Percentiles rank a stretch among this genome's conserved stretches.
phyloP scores from a whole-genome alignment of 2,113 vertebrate genomes.

The Alectura lathami region DNA sequence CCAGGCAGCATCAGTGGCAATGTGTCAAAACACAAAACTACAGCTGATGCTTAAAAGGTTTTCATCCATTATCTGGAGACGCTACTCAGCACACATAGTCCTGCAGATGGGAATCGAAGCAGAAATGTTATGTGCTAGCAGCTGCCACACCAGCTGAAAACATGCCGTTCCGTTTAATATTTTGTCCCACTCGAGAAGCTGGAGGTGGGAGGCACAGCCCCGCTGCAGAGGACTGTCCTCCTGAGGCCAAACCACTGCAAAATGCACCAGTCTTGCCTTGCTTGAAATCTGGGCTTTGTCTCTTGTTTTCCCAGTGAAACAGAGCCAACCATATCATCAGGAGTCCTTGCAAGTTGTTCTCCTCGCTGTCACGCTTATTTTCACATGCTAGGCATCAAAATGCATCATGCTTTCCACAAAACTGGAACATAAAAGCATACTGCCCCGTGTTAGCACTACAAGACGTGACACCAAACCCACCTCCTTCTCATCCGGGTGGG shows the following conservation, averaged over 20 bases:
- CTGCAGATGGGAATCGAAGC: slow-evolving; percentile 18
- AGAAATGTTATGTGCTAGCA: neutral
- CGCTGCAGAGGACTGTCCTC: neutral
- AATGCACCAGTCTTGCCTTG: neutral
- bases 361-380: neutral
- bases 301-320: neutral
- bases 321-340: neutral
- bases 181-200: neutral
- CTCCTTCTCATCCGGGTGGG: neutral
- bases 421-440: neutral
- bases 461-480: neutral
- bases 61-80: neutral
- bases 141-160: slow-evolving; percentile 22
- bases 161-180: neutral
- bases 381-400: neutral
- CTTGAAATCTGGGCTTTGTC: neutral
- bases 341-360: neutral
- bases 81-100: neutral
- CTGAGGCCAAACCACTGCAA: neutral
- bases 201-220: neutral
- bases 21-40: neutral
- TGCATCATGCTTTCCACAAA: neutral
- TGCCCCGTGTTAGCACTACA: neutral
- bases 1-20: neutral
- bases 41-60: neutral